Conservation (phyloP, 2,797 vertebrate species). For the Heliangelus exortis region DNA sequence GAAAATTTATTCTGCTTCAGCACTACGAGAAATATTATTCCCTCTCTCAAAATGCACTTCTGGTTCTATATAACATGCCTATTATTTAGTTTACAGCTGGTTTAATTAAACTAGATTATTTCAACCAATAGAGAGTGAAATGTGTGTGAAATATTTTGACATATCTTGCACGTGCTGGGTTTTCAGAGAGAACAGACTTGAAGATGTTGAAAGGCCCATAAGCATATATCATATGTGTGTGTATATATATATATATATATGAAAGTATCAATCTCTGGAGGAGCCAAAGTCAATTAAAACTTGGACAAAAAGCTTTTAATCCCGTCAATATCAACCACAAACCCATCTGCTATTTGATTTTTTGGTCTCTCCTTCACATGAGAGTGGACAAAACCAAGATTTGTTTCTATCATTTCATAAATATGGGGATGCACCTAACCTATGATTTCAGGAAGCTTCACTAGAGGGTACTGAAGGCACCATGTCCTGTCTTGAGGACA, state of each 20-base stretch:
- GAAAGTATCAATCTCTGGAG: no score
- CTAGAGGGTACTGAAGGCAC: not conserved
- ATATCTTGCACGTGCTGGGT: accelerated
- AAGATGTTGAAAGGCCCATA: not conserved
- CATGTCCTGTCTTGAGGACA: not conserved
- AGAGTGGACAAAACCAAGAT: not conserved
- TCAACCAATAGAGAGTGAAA: not conserved
- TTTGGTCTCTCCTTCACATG: not conserved
- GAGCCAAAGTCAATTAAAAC: not conserved
- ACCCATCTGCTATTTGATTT: not conserved
- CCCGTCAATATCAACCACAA: not conserved
- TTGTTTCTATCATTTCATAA: not conserved
- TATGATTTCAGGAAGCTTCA: not conserved
- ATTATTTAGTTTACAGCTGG: not conserved
- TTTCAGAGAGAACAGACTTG: not conserved
- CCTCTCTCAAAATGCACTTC: not conserved
- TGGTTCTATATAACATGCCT: not conserved
- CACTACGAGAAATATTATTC: not conserved
- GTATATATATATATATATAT: no score
- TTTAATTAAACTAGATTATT: not conserved
- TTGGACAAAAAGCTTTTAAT: not conserved
- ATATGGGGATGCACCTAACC: not conserved
- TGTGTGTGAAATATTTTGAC: not conserved
- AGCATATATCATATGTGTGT: no score
- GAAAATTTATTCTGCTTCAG: not conserved